Base-by-base conservation (phyloP, 2,888 invertebrate genomes). In the Pycnomerus fuliginosus region DNA sequence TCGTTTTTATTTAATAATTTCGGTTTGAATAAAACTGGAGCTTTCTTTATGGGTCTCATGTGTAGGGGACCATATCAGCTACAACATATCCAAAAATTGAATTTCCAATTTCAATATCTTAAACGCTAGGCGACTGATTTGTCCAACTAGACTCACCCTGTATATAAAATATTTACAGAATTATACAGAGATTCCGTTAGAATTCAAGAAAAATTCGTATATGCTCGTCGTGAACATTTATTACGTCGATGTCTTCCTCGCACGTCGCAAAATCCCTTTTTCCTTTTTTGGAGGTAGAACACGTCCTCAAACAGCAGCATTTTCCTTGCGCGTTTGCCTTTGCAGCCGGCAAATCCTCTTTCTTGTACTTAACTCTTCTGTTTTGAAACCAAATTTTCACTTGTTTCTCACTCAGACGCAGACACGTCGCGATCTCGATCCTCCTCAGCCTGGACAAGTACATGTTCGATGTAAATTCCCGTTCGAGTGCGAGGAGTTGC, bases 341-440 rank as follows among this genome's bases (percentile, higher is more conserved):
- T 15, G 50, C 54, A 12, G 44, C 51, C 3, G 85, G 85, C 3
- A 82, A 72, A 62, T 87, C 87, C 54, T 92, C 92, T 64, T 94
- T 95, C 78, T 95, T 95, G 72, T 90, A 82, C 69, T 95, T 95
- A 1, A 95, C 95, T 1, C 94, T 79, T 3, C 94, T 80, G 70
- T 95, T 95, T 69, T 95, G 92, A 72, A 95, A 95, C 95, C 94
- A 91, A 55, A 90, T 90, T 70, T 90, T 95, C 51, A 95, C 94
- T 75, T 95, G 95, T 65, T 95, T 96, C 71, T 96, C 96, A 0
- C 91, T 91, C 1, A 96, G 73, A 34, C 88, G 82, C 46, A 95
- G 72, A 53, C 87, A 84, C 16, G 90, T 92, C 2, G 96, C 95
- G 38, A 96, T 95, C 72, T 96, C 94, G 53, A 96, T 95, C 43